These are phyloP conservation scores for Monochamus alternatus DNA, from an alignment of 2,888 invertebrate species.

Conservation along the genomic window DNA sequence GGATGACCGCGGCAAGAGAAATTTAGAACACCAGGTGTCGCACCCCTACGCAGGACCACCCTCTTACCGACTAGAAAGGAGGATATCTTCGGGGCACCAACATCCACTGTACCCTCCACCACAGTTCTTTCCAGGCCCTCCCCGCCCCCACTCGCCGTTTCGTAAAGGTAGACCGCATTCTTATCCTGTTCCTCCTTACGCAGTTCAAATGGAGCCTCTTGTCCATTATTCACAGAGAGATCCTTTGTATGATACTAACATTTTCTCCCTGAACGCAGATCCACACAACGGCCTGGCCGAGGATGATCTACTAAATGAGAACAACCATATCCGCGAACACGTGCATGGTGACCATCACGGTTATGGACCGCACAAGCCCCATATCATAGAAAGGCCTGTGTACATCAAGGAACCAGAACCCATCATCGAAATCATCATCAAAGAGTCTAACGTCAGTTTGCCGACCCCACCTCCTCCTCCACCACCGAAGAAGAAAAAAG, in stretches of 20 bases:
- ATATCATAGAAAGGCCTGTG: constrained; percentile 67
- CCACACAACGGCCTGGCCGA: constrained; percentile 72
- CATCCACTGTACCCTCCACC: constrained; percentile 61
- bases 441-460: constrained; percentile 88
- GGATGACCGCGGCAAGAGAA: constrained; percentile 74
- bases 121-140: constrained; percentile 65
- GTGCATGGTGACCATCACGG: constrained; percentile 53
- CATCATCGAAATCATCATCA: constrained; percentile 93
- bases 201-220: constrained; percentile 86
- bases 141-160: constrained; percentile 61
- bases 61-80: constrained; percentile 73
- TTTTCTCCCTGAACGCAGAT: constrained; percentile 66
- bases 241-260: constrained; percentile 79
- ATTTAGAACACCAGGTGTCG: constrained; percentile 76
- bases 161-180: constrained; percentile 68
- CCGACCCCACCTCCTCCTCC: constrained; percentile 75
- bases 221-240: constrained; percentile 87
- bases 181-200: constrained; percentile 79
- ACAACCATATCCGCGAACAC: constrained; percentile 71
- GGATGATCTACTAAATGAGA: constrained; percentile 67
- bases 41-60: constrained; percentile 75
- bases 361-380: constrained; percentile 68
- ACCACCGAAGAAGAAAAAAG: constrained; percentile 78
- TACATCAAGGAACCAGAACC: constrained; percentile 87
- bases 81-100: constrained; percentile 72